Conservation (phyloP, 2,113 vertebrate species). For the Hippocampus zosterae region DNA sequence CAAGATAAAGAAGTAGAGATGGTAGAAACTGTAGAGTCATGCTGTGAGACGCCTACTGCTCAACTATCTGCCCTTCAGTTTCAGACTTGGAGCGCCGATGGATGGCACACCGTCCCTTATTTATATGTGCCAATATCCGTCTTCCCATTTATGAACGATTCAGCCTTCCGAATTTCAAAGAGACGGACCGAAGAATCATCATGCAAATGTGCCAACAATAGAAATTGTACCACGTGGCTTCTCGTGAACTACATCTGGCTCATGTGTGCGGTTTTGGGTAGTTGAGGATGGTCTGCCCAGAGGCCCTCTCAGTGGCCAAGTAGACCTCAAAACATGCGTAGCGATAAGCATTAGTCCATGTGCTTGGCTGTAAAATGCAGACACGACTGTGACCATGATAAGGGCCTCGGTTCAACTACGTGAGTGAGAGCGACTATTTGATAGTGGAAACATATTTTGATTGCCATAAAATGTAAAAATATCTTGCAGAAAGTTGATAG, state of each 20-base stretch:
- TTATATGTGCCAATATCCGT: not conserved
- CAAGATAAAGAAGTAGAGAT: not conserved
- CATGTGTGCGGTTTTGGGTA: constrained; percentile 26
- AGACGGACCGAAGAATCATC: constrained; percentile 13
- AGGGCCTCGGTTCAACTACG: not conserved
- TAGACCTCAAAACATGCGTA: constrained; percentile 36
- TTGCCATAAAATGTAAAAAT: not conserved
- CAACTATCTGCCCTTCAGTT: constrained; percentile 18
- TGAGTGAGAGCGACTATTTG: not conserved
- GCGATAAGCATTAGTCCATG: constrained; percentile 22
- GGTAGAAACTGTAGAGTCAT: constrained; percentile 2
- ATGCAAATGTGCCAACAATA: constrained; percentile 32
- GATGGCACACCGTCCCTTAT: constrained; percentile 1
- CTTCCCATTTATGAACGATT: constrained; percentile 5
- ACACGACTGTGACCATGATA: not conserved
- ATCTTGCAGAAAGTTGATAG: not conserved
- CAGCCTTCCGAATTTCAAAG: constrained; percentile 18
- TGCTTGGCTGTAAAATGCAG: constrained; percentile 4
- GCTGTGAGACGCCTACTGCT: constrained; percentile 10
- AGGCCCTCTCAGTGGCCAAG: constrained; percentile 29
- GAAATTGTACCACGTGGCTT: constrained; percentile 30
- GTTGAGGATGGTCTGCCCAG: constrained; percentile 28
- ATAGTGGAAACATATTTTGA: constrained; percentile 3
- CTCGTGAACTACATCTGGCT: constrained; percentile 49
- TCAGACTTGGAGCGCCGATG: constrained; percentile 9